Evolutionary conservation across 2,113 vertebrate species (phyloP).

Genomic region (Micronisus gabar): DNA sequence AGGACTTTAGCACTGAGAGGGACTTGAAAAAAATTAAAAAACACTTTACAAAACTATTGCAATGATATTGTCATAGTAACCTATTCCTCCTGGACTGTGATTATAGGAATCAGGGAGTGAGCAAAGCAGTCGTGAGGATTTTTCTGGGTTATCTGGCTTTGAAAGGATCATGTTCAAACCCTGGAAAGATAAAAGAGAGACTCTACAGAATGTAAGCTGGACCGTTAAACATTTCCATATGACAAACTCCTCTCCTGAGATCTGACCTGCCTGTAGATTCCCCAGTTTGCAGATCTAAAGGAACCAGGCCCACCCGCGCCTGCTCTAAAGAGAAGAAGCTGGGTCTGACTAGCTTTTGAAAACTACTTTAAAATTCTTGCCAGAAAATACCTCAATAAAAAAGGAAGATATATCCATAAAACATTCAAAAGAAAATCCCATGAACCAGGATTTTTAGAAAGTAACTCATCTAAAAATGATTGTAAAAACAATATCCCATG

Average conservation of each 20-base stretch:
- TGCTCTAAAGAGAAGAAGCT: conserved; percentile 25
- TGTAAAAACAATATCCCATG: conserved; percentile 30
- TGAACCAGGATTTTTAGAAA: conserved; percentile 13
- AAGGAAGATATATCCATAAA: conserved; percentile 30
- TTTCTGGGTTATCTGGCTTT: conserved; percentile 78
- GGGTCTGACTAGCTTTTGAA: conserved; percentile 59
- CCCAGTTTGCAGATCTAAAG: conserved; percentile 69
- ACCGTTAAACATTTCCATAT: conserved; percentile 76
- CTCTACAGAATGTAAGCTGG: conserved; percentile 69
- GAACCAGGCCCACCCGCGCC: conserved; percentile 34
- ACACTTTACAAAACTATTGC: conserved; percentile 35
- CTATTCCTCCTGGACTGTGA: conserved; percentile 42
- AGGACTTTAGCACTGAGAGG: not conserved
- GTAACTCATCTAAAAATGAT: conserved; percentile 24
- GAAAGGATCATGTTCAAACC: conserved; percentile 79
- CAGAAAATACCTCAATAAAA: conserved; percentile 47
- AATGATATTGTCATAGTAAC: conserved; percentile 67
- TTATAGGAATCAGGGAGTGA: conserved; percentile 47
- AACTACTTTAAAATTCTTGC: conserved; percentile 57
- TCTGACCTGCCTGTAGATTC: conserved; percentile 70
- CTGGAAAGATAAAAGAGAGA: conserved; percentile 76
- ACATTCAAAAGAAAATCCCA: conserved; percentile 30
- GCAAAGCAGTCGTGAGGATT: conserved; percentile 38
- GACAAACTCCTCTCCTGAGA: conserved; percentile 74
- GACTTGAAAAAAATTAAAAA: not conserved